A percentile compares a stretch with the other conserved stretches of the same genome.
These are phyloP conservation scores for Agelastica alni DNA, from an alignment of 2,888 invertebrate genomes.

Conservation along the genomic window DNA sequence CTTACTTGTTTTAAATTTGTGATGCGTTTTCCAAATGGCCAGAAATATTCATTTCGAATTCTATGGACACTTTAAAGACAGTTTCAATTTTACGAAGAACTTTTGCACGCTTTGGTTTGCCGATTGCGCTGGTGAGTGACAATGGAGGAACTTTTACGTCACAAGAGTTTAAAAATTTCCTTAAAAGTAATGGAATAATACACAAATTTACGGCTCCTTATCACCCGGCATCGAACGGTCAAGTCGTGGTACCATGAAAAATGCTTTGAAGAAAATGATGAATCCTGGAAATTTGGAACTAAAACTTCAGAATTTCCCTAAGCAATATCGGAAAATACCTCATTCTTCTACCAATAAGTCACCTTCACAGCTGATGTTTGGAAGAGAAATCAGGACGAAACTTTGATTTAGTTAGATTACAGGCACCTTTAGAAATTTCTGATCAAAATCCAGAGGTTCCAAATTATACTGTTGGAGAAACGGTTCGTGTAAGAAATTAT, in stretches of 20 bases:
- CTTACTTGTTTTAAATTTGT: too few species aligned
- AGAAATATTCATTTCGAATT: neutral
- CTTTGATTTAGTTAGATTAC: too few species aligned
- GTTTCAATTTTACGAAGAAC: conserved; percentile 6
- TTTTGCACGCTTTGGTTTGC: conserved; percentile 34
- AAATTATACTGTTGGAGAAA: too few species aligned
- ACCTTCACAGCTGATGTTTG: too few species aligned
- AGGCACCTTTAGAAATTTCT: too few species aligned
- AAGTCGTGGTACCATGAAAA: conserved; percentile 27
- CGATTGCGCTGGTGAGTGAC: conserved; percentile 30
- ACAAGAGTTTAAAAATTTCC: conserved; percentile 31
- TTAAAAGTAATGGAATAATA: conserved; percentile 28
- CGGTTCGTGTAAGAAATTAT: too few species aligned
- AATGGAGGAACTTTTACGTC: conserved; percentile 34
- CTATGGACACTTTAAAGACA: conserved; percentile 1
- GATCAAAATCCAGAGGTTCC: too few species aligned
- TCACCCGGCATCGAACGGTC: conserved; percentile 37
- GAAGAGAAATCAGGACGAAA: too few species aligned
- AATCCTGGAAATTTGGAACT: conserved; percentile 3
- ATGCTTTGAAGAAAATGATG: conserved; percentile 22
- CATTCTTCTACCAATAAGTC: neutral
- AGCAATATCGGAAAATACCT: too few species aligned
- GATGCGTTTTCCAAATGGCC: too few species aligned
- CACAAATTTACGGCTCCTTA: too few species aligned
- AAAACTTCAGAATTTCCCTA: neutral